Evolutionary conservation across 1,140 invertebrate genomes (phyloP), one percentile per base, ranked within the genome.

Genomic region (Caenorhabditis brenneri): DNA sequence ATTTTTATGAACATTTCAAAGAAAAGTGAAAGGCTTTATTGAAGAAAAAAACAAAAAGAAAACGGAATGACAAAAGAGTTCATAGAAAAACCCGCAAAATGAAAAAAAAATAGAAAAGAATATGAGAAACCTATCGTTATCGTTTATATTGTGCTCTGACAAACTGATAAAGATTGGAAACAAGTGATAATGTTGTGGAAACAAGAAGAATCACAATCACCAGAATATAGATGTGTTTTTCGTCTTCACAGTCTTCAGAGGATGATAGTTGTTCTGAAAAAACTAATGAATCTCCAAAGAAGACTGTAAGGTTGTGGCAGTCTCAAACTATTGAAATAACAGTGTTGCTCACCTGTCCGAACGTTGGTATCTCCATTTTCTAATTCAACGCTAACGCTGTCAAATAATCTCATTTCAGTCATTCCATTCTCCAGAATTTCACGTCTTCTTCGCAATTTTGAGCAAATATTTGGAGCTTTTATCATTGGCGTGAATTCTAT

Each of bases 401-500:
- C 84, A 31, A 85, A 85, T 29, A 85, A 36, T 36, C 84, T 69
- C 24, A 85, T 74, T 53, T 81, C 51, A 12, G 84, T 58, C 65
- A 74, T 55, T 48, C 65, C 27, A 2, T 49, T 22, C 27, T 81
- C 79, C 39, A 46, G 65, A 49, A 33, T 85, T 53, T 80, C 58
- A 31, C 60, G 33, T 58, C 55, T 46, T 84, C 74, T 83, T 33
- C 46, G 22, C 31, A 74, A 27, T 33, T 51, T 80, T 42, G 36
- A 65, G 16, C 46, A 49, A 5, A 39, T 85, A 7, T 84, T 55
- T 22, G 79, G 84, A 22, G 65, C 80, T 51, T 48, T 81, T 19
- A 42, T 60, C 19, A 27, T 51, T 12, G 86, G 86, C 24, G 87
- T 88, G n/a, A 88, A 82, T 29, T 88, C 88, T 22, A 88, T 85